These are phyloP conservation scores for Caerostris darwini DNA, from an alignment of 1,140 invertebrate species.

Conservation along the genomic window DNA sequence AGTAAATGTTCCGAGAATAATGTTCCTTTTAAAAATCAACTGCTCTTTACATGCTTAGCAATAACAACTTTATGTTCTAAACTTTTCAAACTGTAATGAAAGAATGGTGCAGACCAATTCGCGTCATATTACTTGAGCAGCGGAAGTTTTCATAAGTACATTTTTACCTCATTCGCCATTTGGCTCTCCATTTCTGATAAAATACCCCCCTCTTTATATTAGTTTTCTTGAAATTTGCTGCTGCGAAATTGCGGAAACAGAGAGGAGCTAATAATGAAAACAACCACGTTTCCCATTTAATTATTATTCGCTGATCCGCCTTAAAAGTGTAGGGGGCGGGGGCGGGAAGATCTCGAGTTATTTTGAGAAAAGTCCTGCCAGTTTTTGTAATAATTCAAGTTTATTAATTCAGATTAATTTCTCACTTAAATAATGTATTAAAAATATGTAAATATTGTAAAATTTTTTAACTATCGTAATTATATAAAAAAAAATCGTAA, in stretches of 20 bases:
- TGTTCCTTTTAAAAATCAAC: no score
- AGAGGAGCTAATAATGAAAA: constrained; percentile 1
- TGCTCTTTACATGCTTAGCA: neutral
- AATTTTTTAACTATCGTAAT: no score
- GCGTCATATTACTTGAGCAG: neutral
- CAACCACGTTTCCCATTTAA: neutral
- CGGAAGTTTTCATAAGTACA: constrained; percentile 14
- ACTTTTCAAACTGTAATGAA: neutral
- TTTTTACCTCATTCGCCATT: neutral
- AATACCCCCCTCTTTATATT: constrained; percentile 11
- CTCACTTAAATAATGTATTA: no score
- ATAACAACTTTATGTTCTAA: neutral
- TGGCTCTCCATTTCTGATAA: neutral
- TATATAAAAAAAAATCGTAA: no score
- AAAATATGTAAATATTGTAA: no score
- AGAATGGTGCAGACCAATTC: neutral
- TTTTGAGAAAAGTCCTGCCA: no score
- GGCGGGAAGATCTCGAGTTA: no score
- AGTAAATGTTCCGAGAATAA: no score
- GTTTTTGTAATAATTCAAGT: no score
- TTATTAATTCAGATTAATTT: no score
- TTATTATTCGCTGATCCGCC: neutral
- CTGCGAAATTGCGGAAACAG: neutral
- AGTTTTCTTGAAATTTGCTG: constrained; percentile 37
- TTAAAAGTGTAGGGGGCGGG: neutral